Evolutionary conservation across 2,888 invertebrate genomes (phyloP).

Genomic region (Linnaemya vulpina): DNA sequence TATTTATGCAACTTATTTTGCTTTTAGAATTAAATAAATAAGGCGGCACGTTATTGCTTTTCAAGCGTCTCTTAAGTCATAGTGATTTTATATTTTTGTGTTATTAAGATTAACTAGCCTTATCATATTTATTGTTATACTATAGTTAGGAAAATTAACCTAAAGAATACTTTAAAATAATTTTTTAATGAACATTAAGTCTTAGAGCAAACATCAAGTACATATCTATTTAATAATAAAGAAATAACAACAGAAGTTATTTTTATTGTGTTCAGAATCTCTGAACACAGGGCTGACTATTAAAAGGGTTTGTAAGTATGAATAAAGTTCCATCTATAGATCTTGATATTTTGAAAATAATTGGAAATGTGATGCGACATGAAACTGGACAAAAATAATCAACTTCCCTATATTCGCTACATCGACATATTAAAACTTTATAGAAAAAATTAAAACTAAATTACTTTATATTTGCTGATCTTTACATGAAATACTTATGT

Average conservation of each 20-base stretch:
- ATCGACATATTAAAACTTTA: too few relatives aligned
- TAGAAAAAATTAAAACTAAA: too few relatives aligned
- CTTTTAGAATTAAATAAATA: constrained; percentile 1
- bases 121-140: constrained; percentile 25
- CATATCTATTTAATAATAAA: constrained; percentile 29
- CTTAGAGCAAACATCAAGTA: too few relatives aligned
- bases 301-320: neutral
- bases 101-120: constrained; percentile 9
- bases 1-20: constrained; percentile 2
- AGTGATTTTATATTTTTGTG: constrained; percentile 32
- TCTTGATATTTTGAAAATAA: too few relatives aligned
- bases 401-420: too few relatives aligned
- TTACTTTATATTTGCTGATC: neutral
- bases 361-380: too few relatives aligned
- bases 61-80: neutral
- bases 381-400: too few relatives aligned
- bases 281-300: too few relatives aligned
- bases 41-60: neutral
- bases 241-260: neutral
- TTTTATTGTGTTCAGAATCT: too few relatives aligned
- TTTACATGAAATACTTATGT: neutral
- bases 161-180: too few relatives aligned
- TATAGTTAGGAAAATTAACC: constrained; percentile 6
- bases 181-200: too few relatives aligned
- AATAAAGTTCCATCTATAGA: neutral